These are phyloP conservation scores for Heterotilapia buettikoferi DNA, from an alignment of 2,113 vertebrate species.

Conservation along the genomic window DNA sequence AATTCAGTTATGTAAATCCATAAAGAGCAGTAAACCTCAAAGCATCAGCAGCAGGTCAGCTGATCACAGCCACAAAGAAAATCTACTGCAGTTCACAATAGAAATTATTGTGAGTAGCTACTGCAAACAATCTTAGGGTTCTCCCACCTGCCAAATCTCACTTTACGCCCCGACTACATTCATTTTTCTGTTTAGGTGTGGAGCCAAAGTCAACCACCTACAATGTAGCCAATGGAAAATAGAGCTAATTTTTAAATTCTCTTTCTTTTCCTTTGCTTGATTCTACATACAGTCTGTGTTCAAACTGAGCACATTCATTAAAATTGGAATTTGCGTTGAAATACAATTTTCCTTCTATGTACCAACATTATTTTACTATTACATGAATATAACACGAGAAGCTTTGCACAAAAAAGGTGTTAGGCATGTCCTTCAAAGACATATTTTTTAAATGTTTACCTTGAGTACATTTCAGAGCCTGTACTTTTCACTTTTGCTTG, in stretches of 20 bases:
- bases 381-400: background rate
- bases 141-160: background rate
- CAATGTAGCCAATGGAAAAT: background rate
- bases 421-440: background rate
- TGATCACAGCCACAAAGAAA: background rate
- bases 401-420: background rate
- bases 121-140: background rate
- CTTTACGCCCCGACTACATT: background rate
- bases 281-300: background rate
- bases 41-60: background rate
- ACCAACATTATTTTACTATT: background rate
- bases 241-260: background rate
- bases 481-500: background rate
- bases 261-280: background rate
- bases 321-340: background rate
- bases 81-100: background rate
- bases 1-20: background rate
- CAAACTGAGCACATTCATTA: background rate
- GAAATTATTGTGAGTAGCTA: background rate
- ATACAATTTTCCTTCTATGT: background rate
- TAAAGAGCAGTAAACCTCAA: background rate
- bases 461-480: background rate
- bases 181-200: background rate
- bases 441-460: background rate
- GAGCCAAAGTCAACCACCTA: background rate